Conservation (phyloP, 2,113 vertebrate species). For the Eptesicus fuscus region DNA sequence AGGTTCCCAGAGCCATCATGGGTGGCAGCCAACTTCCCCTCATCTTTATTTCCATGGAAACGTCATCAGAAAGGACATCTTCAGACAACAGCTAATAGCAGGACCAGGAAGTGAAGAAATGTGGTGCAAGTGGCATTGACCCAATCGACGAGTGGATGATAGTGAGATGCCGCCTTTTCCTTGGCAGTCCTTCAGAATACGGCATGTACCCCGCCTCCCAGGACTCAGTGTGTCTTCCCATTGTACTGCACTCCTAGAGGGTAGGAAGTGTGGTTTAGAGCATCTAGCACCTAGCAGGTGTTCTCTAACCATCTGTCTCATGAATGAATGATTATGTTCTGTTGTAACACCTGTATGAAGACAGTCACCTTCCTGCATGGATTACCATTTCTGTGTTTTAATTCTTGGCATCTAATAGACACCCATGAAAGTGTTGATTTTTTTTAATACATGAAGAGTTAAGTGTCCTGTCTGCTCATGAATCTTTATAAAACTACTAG, state of each 20-base stretch:
- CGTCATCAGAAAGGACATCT: not conserved
- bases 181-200: no score
- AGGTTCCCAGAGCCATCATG: not conserved
- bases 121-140: no score
- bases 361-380: no score
- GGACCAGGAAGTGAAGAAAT: not conserved
- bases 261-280: not conserved
- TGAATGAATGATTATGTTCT: not conserved
- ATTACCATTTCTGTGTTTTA: not conserved
- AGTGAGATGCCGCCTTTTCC: not conserved
- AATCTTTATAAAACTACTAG: not conserved
- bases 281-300: not conserved
- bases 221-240: no score
- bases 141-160: not conserved
- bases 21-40: not conserved
- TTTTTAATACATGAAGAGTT: not conserved
- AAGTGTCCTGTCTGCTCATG: not conserved
- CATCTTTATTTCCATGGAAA: no score
- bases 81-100: not conserved
- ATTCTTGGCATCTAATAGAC: not conserved
- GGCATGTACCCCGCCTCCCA: accelerated
- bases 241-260: not conserved
- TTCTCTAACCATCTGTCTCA: not conserved
- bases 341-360: not conserved
- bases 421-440: not conserved